phyloP scores from a whole-genome alignment of 2,113 vertebrate species.

The Macrotus californicus region DNA sequence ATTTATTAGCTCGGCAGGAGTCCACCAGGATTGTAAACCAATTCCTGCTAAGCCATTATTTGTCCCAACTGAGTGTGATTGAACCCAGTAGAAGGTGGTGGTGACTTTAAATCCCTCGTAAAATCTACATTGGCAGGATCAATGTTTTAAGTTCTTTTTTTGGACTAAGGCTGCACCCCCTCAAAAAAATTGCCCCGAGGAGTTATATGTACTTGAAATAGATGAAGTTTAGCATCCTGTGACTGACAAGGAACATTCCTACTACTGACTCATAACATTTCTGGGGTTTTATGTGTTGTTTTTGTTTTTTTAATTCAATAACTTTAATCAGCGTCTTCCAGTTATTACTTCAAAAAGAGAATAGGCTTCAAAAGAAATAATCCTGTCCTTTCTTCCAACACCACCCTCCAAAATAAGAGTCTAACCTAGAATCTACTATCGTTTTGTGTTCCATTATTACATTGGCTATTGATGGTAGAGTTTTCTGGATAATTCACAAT shows the following conservation, averaged over 20 bases:
- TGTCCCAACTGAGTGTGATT: conserved; percentile 48
- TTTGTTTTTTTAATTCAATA: neutral
- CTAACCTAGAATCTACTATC: neutral
- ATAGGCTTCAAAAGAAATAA: neutral
- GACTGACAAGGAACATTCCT: neutral
- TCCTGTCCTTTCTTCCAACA: neutral
- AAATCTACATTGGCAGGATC: conserved; percentile 49
- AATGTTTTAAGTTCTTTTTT: neutral
- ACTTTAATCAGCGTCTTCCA: neutral
- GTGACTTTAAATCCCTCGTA: conserved; percentile 55
- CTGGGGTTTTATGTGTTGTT: neutral
- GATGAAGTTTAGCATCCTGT: neutral
- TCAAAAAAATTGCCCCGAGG: neutral
- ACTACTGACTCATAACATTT: neutral
- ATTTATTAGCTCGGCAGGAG: conserved; percentile 65
- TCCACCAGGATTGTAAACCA: conserved; percentile 59
- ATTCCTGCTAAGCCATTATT: conserved; percentile 63
- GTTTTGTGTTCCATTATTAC: neutral
- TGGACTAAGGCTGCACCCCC: neutral
- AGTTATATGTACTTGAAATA: neutral
- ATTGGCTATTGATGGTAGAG: neutral
- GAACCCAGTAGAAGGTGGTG: neutral
- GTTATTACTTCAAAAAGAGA: neutral
- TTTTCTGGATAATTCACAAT: neutral
- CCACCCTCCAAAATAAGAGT: neutral